A percentile compares a stretch with the other conserved stretches of the same genome.
These are phyloP conservation scores for Cephus spinipes DNA, from an alignment of 2,888 invertebrate species.

Conservation along the genomic window DNA sequence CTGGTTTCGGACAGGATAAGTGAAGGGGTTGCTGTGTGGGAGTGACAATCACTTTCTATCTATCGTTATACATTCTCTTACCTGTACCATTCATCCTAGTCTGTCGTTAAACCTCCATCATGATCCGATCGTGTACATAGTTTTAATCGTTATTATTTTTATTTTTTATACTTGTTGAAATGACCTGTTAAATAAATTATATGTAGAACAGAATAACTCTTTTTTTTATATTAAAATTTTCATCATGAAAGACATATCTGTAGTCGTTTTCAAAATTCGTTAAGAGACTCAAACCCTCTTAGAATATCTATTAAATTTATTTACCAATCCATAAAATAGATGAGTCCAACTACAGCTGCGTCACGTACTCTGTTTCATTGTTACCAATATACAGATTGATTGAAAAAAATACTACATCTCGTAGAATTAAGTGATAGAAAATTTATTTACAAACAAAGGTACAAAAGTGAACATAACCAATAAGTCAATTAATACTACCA, in stretches of 20 bases:
- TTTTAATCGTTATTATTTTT: neutral
- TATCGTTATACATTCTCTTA: constrained; percentile 16
- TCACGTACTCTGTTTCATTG: no score
- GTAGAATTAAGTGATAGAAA: neutral
- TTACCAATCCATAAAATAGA: neutral
- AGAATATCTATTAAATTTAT: neutral
- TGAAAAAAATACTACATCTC: neutral
- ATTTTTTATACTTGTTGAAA: neutral
- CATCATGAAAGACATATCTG: neutral
- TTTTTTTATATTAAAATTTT: neutral
- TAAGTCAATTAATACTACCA: neutral
- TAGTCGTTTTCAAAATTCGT: neutral
- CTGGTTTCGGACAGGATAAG: neutral
- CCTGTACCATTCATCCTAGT: constrained; percentile 38
- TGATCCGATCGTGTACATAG: neutral
- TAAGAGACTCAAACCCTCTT: neutral
- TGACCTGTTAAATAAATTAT: neutral
- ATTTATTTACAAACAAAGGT: constrained; percentile 17
- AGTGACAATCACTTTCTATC: constrained; percentile 3
- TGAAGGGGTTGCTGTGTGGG: neutral
- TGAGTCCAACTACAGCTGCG: neutral
- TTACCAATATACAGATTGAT: neutral
- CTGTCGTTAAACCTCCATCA: constrained; percentile 18
- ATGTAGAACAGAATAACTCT: neutral
- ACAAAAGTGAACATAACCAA: constrained; percentile 4